A percentile compares a stretch with the other conserved stretches of the same genome.
These are phyloP conservation scores for Medauroidea extradentata DNA, from an alignment of 1,140 invertebrate genomes.

Conservation along the genomic window DNA sequence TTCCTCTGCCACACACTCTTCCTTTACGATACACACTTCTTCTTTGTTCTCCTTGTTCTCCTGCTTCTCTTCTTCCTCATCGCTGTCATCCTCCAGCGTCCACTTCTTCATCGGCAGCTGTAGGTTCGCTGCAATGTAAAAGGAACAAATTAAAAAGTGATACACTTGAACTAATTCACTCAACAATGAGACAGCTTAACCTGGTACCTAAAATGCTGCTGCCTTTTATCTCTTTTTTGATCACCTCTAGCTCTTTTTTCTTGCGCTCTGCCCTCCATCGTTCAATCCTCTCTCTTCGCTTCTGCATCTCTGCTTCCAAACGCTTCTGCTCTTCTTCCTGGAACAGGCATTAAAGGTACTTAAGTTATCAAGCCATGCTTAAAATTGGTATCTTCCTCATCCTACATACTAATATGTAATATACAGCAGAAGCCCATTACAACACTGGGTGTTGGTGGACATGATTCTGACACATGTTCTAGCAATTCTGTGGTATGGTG, in stretches of 20 bases:
- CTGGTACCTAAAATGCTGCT: slow-evolving; percentile 46
- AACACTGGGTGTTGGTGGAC: slow-evolving; percentile 4
- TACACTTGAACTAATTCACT: neutral
- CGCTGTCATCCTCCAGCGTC: slow-evolving; percentile 88
- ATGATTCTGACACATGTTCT: slow-evolving; percentile 6
- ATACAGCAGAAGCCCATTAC: neutral
- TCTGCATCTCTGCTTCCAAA: slow-evolving; percentile 94
- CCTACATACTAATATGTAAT: neutral
- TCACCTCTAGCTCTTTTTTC: slow-evolving; percentile 73
- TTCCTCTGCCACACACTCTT: slow-evolving; percentile 44
- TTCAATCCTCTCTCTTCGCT: slow-evolving; percentile 88
- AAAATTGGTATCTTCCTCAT: slow-evolving; percentile 4
- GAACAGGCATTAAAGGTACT: slow-evolving; percentile 31
- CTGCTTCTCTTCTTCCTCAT: slow-evolving; percentile 60
- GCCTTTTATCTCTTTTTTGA: slow-evolving; percentile 62
- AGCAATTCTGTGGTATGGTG: neutral
- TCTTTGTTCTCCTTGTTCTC: slow-evolving; percentile 46
- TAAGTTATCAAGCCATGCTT: slow-evolving; percentile 23
- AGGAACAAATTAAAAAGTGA: neutral
- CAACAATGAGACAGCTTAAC: neutral
- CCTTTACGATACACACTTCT: too few species aligned
- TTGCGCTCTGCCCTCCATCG: slow-evolving; percentile 87
- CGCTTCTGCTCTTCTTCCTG: slow-evolving; percentile 82
- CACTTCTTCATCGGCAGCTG: slow-evolving; percentile 73
- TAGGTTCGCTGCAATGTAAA: slow-evolving; percentile 44